Evolutionary conservation across 1,140 invertebrate genomes (phyloP).

Genomic region (Drosophila asahinai): DNA sequence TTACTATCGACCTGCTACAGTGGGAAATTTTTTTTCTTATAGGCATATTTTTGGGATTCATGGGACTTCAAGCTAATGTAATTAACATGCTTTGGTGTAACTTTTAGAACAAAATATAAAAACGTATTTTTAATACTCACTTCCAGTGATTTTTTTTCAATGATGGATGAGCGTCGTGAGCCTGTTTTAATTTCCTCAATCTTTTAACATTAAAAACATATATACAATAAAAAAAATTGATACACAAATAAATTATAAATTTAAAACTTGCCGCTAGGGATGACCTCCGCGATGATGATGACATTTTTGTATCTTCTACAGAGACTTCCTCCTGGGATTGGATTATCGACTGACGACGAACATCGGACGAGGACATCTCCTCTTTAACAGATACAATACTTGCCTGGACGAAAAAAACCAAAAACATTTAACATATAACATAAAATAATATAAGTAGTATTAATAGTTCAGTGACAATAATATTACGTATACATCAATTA

Average conservation of each 20-base stretch:
- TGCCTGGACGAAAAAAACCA: constrained; percentile 43
- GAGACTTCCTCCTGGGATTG: constrained; percentile 67
- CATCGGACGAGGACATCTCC: constrained; percentile 51
- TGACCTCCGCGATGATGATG: constrained; percentile 64
- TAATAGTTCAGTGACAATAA: too few relatives aligned
- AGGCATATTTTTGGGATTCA: neutral
- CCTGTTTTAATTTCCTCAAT: constrained; percentile 87
- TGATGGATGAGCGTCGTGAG: constrained; percentile 88
- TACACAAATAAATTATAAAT: neutral
- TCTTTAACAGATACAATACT: constrained; percentile 72
- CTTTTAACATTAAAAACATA: constrained; percentile 39
- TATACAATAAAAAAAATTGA: neutral
- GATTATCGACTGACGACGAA: constrained; percentile 66
- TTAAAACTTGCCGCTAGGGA: constrained; percentile 67
- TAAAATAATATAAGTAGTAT: neutral
- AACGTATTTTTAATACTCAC: constrained; percentile 71
- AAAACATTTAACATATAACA: constrained; percentile 11
- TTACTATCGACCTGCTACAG: constrained; percentile 61
- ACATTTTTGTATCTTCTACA: constrained; percentile 83
- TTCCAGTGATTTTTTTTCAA: constrained; percentile 87
- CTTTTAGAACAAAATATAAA: neutral
- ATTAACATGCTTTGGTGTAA: neutral
- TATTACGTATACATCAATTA: too few relatives aligned
- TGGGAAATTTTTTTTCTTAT: constrained; percentile 23
- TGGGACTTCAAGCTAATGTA: constrained; percentile 5